Conservation (phyloP, 2,113 vertebrate genomes). For the Cheilinus undulatus region DNA sequence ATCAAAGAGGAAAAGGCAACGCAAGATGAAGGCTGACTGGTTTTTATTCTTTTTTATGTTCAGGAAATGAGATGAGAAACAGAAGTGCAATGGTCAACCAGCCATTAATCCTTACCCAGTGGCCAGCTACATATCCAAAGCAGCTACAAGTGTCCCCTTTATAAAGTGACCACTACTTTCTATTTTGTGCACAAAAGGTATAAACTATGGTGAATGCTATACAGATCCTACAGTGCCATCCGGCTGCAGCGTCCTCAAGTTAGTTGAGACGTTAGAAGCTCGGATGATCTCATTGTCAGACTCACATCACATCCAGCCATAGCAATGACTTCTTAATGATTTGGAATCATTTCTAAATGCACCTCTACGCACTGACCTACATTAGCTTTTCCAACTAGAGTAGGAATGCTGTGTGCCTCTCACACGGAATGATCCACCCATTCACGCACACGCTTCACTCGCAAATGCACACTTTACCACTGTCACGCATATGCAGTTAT, state of each 20-base stretch:
- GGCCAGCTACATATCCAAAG: slow-evolving; percentile 82
- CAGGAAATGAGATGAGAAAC: slow-evolving; percentile 83
- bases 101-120: slow-evolving; percentile 76
- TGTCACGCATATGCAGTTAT: slow-evolving; percentile 40
- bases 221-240: slow-evolving; percentile 72
- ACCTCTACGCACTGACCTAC: slow-evolving; percentile 76
- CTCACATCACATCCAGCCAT: slow-evolving; percentile 56
- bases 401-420: slow-evolving; percentile 76
- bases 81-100: slow-evolving; percentile 82
- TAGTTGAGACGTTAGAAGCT: slow-evolving; percentile 69
- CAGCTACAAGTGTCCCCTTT: slow-evolving; percentile 78
- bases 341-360: slow-evolving; percentile 73
- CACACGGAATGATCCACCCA: slow-evolving; percentile 75
- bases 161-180: slow-evolving; percentile 70
- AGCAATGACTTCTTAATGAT: slow-evolving; percentile 65
- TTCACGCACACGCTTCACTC: slow-evolving; percentile 57
- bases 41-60: slow-evolving; percentile 62
- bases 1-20: slow-evolving; percentile 77
- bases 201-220: slow-evolving; percentile 80
- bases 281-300: slow-evolving; percentile 73
- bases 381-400: slow-evolving; percentile 66
- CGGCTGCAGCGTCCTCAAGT: slow-evolving; percentile 58
- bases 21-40: slow-evolving; percentile 75
- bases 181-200: slow-evolving; percentile 79
- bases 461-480: slow-evolving; percentile 45